phyloP scores from a whole-genome alignment of 2,797 vertebrate genomes.

The Oreonectes daqikongensis region DNA sequence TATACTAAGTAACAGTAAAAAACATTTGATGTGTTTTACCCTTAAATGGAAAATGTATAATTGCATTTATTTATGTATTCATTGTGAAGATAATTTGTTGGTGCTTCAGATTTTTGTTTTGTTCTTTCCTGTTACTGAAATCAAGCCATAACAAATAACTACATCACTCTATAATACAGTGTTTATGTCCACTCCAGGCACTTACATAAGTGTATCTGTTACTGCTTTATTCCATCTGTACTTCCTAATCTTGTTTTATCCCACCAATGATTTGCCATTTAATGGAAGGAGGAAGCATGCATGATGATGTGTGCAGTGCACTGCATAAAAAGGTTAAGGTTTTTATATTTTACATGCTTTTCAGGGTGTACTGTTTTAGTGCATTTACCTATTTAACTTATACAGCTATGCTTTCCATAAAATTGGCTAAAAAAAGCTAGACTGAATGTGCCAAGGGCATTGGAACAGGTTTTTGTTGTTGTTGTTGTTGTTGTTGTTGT shows the following conservation, averaged over 20 bases:
- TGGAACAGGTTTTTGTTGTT: not conserved
- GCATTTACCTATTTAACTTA: not conserved
- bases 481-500: not conserved
- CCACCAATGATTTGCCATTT: slow-evolving; percentile 18
- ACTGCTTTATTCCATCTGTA: slow-evolving; percentile 1
- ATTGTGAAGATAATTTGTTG: slow-evolving; percentile 50
- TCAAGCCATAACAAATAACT: slow-evolving; percentile 54
- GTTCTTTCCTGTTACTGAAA: slow-evolving; percentile 43
- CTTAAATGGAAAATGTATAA: slow-evolving; percentile 42
- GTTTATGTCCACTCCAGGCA: not conserved
- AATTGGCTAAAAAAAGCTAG: slow-evolving; percentile 12
- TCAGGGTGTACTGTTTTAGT: not conserved
- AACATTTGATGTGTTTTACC: slow-evolving; percentile 57
- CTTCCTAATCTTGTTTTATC: slow-evolving; percentile 35
- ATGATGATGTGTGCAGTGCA: slow-evolving; percentile 4
- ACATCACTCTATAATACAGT: slow-evolving; percentile 43
- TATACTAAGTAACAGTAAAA: slow-evolving; percentile 47
- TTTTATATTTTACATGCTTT: not conserved
- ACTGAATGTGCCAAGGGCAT: slow-evolving; percentile 43
- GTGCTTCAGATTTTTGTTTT: slow-evolving; percentile 53
- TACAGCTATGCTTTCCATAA: not conserved
- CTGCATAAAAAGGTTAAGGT: not conserved
- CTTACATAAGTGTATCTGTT: slow-evolving; percentile 42
- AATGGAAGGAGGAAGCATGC: slow-evolving; percentile 9
- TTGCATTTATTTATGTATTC: slow-evolving; percentile 64